Evolutionary conservation across 1,140 invertebrate species (phyloP).

Genomic region (Conus ventricosus): DNA sequence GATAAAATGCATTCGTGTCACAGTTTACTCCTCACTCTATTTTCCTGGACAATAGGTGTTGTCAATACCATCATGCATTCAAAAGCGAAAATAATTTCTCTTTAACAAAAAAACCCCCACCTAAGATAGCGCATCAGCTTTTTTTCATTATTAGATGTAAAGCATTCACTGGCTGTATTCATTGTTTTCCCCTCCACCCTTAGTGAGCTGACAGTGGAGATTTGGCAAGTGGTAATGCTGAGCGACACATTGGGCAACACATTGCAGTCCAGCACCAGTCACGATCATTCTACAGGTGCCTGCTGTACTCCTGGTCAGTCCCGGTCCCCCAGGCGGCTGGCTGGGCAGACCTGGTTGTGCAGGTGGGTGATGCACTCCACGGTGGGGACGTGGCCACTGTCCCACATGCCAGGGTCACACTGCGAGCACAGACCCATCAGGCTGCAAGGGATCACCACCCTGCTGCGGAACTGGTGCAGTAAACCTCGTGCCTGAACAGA

Average conservation of each 20-base stretch:
- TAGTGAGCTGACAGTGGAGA: neutral
- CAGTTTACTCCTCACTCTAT: too few relatives aligned
- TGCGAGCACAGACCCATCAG: slow-evolving; percentile 89
- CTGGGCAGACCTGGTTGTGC: slow-evolving; percentile 63
- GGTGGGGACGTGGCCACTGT: slow-evolving; percentile 84
- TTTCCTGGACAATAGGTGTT: neutral
- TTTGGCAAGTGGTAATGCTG: slow-evolving; percentile 5
- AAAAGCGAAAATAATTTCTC: neutral
- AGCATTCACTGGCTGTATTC: neutral
- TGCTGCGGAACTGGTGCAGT: slow-evolving; percentile 89
- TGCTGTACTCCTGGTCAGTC: neutral
- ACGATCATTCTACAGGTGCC: neutral
- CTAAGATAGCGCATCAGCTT: too few relatives aligned
- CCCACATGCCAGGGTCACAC: slow-evolving; percentile 94
- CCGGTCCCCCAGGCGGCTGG: neutral
- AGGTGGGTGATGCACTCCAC: slow-evolving; percentile 72
- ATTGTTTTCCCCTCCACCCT: neutral
- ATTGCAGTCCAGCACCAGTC: neutral
- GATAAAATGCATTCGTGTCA: too few relatives aligned
- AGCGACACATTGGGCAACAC: neutral
- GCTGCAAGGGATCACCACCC: slow-evolving; percentile 90
- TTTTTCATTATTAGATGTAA: neutral
- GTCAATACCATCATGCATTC: neutral
- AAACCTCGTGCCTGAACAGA: slow-evolving; percentile 85
- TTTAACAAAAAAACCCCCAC: too few relatives aligned